These are phyloP conservation scores for Nibea albiflora DNA, from an alignment of 2,113 vertebrate genomes.

Conservation along the genomic window DNA sequence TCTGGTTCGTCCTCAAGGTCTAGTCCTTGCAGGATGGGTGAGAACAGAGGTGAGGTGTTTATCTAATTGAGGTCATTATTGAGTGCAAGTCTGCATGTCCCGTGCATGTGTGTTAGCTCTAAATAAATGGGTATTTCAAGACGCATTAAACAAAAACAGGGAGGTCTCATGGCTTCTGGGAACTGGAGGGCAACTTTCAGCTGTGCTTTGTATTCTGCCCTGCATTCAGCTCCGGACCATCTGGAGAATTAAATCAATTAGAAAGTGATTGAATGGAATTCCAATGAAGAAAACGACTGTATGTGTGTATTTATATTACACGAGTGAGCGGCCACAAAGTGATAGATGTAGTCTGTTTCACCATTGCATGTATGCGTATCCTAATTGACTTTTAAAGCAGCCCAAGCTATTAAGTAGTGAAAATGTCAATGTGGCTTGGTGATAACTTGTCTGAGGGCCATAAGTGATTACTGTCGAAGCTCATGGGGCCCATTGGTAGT, in stretches of 20 bases:
- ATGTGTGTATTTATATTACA: constrained; percentile 7
- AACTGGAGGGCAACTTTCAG: constrained; percentile 36
- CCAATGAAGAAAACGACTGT: constrained; percentile 20
- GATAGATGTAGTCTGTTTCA: not conserved
- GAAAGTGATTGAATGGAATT: constrained; percentile 57
- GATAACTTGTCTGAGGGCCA: constrained; percentile 55
- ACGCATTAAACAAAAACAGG: constrained; percentile 31
- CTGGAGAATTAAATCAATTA: constrained; percentile 72
- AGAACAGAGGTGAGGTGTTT: constrained; percentile 49
- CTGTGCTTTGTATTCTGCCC: constrained; percentile 34
- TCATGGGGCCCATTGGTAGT: constrained; percentile 41
- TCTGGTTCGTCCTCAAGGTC: constrained; percentile 30
- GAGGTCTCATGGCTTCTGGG: constrained; percentile 31
- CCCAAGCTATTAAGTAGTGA: constrained; percentile 46
- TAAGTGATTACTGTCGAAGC: constrained; percentile 46
- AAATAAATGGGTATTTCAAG: constrained; percentile 51
- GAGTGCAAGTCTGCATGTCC: constrained; percentile 15
- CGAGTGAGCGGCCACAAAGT: constrained; percentile 13
- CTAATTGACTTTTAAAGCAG: constrained; percentile 55
- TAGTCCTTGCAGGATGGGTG: not conserved
- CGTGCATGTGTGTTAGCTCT: constrained; percentile 24
- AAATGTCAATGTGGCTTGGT: constrained; percentile 45
- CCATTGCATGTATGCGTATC: not conserved
- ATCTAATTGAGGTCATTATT: constrained; percentile 38
- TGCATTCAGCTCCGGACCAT: constrained; percentile 44